Percentiles rank a stretch among this genome's conserved stretches.
Evolutionary conservation across 2,888 invertebrate genomes (phyloP).

Genomic region (Sphaeridia pumilis): DNA sequence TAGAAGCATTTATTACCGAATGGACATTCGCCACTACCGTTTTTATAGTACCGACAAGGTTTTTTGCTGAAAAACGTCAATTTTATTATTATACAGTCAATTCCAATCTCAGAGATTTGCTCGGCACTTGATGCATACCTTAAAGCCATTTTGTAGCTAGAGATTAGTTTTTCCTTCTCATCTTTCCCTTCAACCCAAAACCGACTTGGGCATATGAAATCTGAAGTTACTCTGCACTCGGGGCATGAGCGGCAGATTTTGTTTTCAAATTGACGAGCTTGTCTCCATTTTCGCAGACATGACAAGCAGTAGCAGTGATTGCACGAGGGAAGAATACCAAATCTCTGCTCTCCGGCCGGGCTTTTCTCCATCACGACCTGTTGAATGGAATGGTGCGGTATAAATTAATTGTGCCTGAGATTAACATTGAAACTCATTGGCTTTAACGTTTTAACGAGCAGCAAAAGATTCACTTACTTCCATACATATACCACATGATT

Average conservation of each 20-base stretch:
- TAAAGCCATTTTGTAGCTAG: conserved; percentile 60
- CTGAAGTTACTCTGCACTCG: conserved; percentile 66
- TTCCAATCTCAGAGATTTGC: too few species aligned
- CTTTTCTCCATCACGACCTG: conserved; percentile 51
- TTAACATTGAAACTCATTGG: too few species aligned
- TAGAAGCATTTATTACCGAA: conserved; percentile 83
- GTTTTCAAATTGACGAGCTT: conserved; percentile 64
- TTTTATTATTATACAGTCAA: too few species aligned
- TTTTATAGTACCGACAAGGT: conserved; percentile 72
- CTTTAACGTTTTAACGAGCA: too few species aligned
- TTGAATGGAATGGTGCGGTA: too few species aligned
- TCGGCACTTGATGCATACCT: conserved; percentile 46
- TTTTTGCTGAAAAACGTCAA: conserved; percentile 45
- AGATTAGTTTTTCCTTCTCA: conserved; percentile 64
- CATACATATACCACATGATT: conserved; percentile 74
- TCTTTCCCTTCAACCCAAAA: conserved; percentile 72
- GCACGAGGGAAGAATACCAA: conserved; percentile 77
- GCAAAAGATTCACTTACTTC: too few species aligned
- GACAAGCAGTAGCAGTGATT: conserved; percentile 70
- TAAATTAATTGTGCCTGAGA: background rate
- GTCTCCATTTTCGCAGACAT: conserved; percentile 74
- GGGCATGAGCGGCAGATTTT: conserved; percentile 70
- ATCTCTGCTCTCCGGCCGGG: conserved; percentile 52
- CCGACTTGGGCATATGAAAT: conserved; percentile 72
- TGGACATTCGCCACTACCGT: conserved; percentile 69